These are phyloP conservation scores for Acomys russatus DNA, from an alignment of 2,797 vertebrate species.

Conservation along the genomic window DNA sequence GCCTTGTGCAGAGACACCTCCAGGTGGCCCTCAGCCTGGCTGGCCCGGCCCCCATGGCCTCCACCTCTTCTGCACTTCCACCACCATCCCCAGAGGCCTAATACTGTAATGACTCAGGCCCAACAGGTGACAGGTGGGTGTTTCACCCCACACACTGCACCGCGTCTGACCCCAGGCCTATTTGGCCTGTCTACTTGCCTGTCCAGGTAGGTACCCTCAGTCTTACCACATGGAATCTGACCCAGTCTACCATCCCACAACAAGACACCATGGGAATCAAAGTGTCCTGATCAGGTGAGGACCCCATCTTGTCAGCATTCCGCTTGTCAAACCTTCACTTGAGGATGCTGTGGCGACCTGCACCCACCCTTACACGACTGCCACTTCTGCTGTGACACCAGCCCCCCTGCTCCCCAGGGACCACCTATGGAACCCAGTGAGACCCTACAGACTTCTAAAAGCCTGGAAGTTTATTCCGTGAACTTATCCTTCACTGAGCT, in stretches of 20 bases:
- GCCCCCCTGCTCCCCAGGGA: not conserved
- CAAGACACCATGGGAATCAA: not conserved
- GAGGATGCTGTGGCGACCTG: not conserved
- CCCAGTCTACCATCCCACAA: not conserved
- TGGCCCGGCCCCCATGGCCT: no score
- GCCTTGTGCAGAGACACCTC: not conserved
- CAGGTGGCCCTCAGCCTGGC: not conserved
- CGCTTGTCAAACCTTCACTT: not conserved
- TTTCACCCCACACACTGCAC: not conserved
- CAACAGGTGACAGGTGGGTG: not conserved
- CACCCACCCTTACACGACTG: not conserved
- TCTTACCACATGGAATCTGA: not conserved
- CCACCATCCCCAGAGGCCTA: not conserved
- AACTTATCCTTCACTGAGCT: not conserved
- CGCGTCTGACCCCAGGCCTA: not conserved
- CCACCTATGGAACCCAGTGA: not conserved
- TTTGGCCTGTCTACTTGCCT: not conserved
- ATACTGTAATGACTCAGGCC: not conserved
- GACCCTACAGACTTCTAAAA: not conserved
- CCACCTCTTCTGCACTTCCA: not conserved
- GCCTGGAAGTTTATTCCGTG: not conserved
- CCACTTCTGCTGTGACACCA: not conserved
- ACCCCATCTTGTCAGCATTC: not conserved
- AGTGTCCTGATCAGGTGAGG: not conserved
- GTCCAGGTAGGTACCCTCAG: not conserved